Base-by-base conservation (phyloP, 2,113 vertebrate species). In the Bettongia penicillata region DNA sequence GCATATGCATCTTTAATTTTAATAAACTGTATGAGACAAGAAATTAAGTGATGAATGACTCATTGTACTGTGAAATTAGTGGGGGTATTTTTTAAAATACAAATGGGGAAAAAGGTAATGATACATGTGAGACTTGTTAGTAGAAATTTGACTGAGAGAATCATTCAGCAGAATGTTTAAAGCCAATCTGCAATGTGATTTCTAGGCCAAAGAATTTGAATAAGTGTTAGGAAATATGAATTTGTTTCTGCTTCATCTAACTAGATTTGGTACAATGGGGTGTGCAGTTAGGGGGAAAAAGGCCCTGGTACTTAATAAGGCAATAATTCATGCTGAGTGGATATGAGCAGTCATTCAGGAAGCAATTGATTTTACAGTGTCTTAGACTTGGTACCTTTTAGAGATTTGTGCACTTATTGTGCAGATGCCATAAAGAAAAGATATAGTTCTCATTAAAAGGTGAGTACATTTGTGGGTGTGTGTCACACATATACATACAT, bases 321-420 rank as follows among this genome's bases (percentile, higher is more conserved):
- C 97, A 97, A 97, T 99, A 98, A 99, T 99, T 99, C 98, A 98
- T 96, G 97, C 96, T 96, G 98, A 98, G 94, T 97, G 94, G 91
- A 51, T 97, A 94, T 97, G 92, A 98, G 84, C 91, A 98, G 96
- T 97, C 97, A 97, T 98, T 99, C 97, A 96, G 90, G 98, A 97
- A 98, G 97, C 97, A 98, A 98, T 98, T 98, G 98, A 98, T 98
- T 99, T 98, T 98, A 51, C 95, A 95, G 93, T 97, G 91, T 96
- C 92, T 93, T 93, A 95, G 97, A 84, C 93, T 97, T 94, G 49
- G 51, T 96, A 96, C 97, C 95, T 97, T 94, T 97, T 95, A 53
- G 57, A 97, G 93, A 97, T 95, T 91, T 98, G 90, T 93, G 95
- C 95, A 94, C 93, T 98, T 96, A 96, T 92, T 96, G 51, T 95